These are phyloP conservation scores for Holothuria scabra DNA, from an alignment of 53 echinoderm and acorn worm species.

Conservation along the genomic window DNA sequence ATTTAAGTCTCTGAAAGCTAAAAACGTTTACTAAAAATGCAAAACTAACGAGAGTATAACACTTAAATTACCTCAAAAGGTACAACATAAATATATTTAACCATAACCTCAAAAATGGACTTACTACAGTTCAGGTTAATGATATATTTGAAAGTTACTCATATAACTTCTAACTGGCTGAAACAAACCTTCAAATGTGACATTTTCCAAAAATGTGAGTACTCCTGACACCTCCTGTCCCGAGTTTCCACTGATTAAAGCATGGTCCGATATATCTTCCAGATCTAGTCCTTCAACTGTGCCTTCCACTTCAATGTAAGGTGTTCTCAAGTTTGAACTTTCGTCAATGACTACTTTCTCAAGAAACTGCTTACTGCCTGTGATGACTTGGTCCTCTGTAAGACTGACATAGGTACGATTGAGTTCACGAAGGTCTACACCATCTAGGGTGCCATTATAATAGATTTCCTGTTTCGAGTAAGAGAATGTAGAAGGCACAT, in stretches of 20 bases:
- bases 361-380: slow-evolving; percentile 63
- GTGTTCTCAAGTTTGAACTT: slow-evolving; percentile 46
- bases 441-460: slow-evolving; percentile 67
- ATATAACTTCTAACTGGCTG: too few relatives aligned
- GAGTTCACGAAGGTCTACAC: slow-evolving; percentile 65
- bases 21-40: too few relatives aligned
- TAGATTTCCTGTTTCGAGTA: slow-evolving; percentile 50
- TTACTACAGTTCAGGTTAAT: too few relatives aligned
- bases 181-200: slow-evolving; percentile 68
- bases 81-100: too few relatives aligned
- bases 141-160: too few relatives aligned
- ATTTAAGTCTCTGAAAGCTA: too few relatives aligned
- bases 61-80: too few relatives aligned
- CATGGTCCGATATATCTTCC: slow-evolving; percentile 48
- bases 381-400: slow-evolving; percentile 64
- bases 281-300: slow-evolving; percentile 60
- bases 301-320: slow-evolving; percentile 52
- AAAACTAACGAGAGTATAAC: too few relatives aligned
- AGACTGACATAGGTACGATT: slow-evolving; percentile 76
- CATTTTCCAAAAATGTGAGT: slow-evolving; percentile 67
- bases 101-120: too few relatives aligned
- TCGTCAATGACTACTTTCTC: slow-evolving; percentile 48
- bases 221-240: slow-evolving; percentile 58
- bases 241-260: slow-evolving; percentile 50
- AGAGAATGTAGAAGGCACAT: too few relatives aligned